phyloP scores from a whole-genome alignment of 2,888 invertebrate genomes.

The Cremastinae sp. region DNA sequence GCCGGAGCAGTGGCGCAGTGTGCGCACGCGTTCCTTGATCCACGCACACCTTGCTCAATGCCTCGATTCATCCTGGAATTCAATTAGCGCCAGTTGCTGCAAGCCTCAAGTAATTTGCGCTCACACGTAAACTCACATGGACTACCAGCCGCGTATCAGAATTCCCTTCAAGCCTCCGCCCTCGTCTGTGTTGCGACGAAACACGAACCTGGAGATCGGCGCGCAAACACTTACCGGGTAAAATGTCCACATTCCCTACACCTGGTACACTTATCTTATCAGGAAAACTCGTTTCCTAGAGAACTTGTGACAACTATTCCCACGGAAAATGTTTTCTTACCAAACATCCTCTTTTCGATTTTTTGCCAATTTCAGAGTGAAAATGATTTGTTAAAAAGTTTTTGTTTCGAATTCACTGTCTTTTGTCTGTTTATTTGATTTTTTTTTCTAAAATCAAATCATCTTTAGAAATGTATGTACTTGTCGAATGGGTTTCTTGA shows the following conservation, averaged over 20 bases:
- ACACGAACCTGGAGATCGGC: not conserved
- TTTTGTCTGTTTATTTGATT: too few relatives aligned
- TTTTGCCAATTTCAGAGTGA: too few relatives aligned
- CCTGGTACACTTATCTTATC: not conserved
- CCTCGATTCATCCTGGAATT: constrained; percentile 78
- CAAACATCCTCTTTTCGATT: too few relatives aligned
- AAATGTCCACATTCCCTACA: constrained; percentile 1
- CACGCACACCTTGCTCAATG: constrained; percentile 59
- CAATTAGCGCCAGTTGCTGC: constrained; percentile 78
- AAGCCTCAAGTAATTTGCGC: constrained; percentile 78
- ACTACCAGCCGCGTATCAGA: constrained; percentile 13
- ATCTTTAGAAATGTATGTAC: too few relatives aligned
- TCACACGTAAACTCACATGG: constrained; percentile 37
- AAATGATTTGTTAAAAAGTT: too few relatives aligned
- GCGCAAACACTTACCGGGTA: not conserved
- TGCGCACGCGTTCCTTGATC: too few relatives aligned
- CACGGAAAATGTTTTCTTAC: not conserved
- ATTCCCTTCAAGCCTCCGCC: constrained; percentile 22
- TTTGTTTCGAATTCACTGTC: too few relatives aligned
- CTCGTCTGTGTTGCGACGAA: too few relatives aligned
- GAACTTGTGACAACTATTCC: constrained; percentile 8
- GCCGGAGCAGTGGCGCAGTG: not conserved
- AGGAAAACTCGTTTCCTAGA: too few relatives aligned
- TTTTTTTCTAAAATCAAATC: too few relatives aligned
- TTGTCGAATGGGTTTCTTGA: too few relatives aligned